phyloP scores from a whole-genome alignment of 2,797 vertebrate genomes.

The Coranthus polyacanthus region DNA sequence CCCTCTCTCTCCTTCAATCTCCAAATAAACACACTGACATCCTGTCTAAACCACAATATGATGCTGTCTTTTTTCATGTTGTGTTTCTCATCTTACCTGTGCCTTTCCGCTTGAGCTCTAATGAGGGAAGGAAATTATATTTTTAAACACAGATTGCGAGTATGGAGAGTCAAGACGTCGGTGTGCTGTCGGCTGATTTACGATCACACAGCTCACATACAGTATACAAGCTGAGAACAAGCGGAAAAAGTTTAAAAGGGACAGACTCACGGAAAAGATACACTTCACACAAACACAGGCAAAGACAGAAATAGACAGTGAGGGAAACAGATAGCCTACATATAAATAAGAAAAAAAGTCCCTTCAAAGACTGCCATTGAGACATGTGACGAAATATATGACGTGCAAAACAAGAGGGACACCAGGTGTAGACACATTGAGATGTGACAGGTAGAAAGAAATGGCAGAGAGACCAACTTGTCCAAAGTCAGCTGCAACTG shows the following conservation, averaged over 20 bases:
- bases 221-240: constrained; percentile 9
- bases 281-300: constrained; percentile 24
- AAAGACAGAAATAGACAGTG: constrained; percentile 42
- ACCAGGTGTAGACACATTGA: constrained; percentile 50
- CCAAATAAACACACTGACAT: constrained; percentile 54
- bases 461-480: constrained; percentile 48
- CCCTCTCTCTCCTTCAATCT: constrained; percentile 28
- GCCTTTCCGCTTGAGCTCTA: constrained; percentile 29
- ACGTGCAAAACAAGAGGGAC: constrained; percentile 47
- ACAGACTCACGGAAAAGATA: constrained; percentile 9
- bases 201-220: constrained; percentile 8
- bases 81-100: constrained; percentile 48
- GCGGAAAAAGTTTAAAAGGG: constrained; percentile 1
- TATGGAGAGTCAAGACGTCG: constrained; percentile 6
- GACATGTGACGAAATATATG: constrained; percentile 41
- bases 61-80: constrained; percentile 46
- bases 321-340: constrained; percentile 6
- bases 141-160: constrained; percentile 61
- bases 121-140: constrained; percentile 61
- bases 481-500: constrained; percentile 44
- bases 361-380: constrained; percentile 25
- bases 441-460: constrained; percentile 51
- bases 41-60: constrained; percentile 46
- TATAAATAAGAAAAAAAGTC: not conserved
- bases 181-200: constrained; percentile 35